These are phyloP conservation scores for Gibbula magus DNA, from an alignment of 2,888 invertebrate genomes.

Conservation along the genomic window DNA sequence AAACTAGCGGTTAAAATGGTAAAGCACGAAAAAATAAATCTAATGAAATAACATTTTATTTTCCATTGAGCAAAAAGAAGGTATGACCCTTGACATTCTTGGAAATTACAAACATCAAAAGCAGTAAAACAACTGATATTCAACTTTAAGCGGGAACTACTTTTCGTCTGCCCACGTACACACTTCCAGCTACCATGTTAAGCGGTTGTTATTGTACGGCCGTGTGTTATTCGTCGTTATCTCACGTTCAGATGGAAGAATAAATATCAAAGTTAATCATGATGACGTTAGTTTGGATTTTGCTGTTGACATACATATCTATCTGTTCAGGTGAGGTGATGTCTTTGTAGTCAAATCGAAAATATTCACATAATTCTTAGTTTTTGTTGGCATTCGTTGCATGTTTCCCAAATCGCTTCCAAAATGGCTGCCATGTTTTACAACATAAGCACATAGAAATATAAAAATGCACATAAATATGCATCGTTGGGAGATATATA, in stretches of 20 bases:
- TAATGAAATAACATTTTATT: no score
- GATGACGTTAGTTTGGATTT: background rate
- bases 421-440: constrained; percentile 2
- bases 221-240: background rate
- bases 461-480: no score
- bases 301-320: background rate
- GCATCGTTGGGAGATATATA: no score
- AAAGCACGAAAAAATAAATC: no score
- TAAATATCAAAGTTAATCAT: background rate
- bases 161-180: no score
- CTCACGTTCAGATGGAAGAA: background rate
- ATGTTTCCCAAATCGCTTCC: constrained; percentile 1
- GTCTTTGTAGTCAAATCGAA: background rate
- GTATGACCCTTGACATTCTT: no score
- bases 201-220: background rate
- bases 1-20: no score
- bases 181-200: background rate
- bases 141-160: no score
- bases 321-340: background rate
- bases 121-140: no score
- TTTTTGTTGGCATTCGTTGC: background rate
- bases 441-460: no score
- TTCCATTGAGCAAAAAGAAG: no score
- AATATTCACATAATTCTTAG: background rate
- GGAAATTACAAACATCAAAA: no score